Base-by-base conservation (phyloP, 2,888 invertebrate genomes). In the Drymonia ruficornis region DNA sequence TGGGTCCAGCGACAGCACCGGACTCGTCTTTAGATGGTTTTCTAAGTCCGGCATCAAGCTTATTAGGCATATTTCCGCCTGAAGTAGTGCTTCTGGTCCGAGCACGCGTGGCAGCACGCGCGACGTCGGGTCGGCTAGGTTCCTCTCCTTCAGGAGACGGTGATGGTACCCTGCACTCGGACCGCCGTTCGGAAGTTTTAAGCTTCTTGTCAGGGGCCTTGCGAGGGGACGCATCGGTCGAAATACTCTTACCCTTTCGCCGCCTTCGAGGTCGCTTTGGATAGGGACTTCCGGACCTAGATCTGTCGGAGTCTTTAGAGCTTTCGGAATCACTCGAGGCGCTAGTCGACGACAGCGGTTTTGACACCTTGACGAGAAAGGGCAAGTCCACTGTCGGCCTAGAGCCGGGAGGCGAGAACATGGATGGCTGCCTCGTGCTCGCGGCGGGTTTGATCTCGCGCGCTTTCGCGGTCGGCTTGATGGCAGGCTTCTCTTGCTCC, bases 131-230 rank as follows among this genome's bases (percentile, higher is more conserved):
- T 93, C 93, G 81, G 81, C 85, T 72, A 91, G 94, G 87, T 96
- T 96, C 95, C 94, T 95, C 95, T 96, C 96, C 94, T 93, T 96
- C 94, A 96, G 90, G 84, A 95, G 94, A 81, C 94, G 95, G 93
- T 93, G 95, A 93, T 94, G 94, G 93, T 94, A 94, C 93, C 94
- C 95, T 93, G 89, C 93, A 94, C 94, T 94, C 95, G 94, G 94
- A 94, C 94, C 94, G 94, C 95, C 95, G 94, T 94, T 95, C 95
- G 95, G 95, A 95, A 95, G 95, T 95, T 95, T 95, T 96, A 95
- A 95, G 95, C 95, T 95, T 96, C 95, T 95, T 95, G 91, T 95
- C 95, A 85, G 95, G 95, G 94, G 95, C 94, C 94, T 94, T 95
- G 87, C 93, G 94, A 65, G 85, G 84, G 80, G 86, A 81, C 61